phyloP scores from a whole-genome alignment of 2,797 vertebrate species.

The Rhyacichthys aspro region DNA sequence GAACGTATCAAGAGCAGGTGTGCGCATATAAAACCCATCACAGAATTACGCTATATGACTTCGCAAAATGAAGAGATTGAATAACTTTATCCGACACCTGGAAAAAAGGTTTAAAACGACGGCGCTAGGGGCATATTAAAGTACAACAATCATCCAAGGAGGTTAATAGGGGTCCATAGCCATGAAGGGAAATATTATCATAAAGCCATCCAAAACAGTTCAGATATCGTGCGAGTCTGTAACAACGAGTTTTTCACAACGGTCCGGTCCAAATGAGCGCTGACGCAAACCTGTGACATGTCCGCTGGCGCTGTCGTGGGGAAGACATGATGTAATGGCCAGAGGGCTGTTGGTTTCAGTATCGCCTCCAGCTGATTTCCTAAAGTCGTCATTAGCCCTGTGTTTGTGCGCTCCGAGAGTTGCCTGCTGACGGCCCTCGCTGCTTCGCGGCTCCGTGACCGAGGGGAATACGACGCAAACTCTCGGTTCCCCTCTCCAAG shows the following conservation, averaged over 20 bases:
- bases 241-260: conserved; percentile 42
- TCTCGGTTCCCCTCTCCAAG: conserved; percentile 30
- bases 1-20: conserved; percentile 69
- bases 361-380: conserved; percentile 58
- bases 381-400: conserved; percentile 48
- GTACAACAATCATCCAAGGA: conserved; percentile 52
- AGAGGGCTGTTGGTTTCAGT: conserved; percentile 53
- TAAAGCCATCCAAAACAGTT: conserved; percentile 43
- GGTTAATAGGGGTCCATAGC: conserved; percentile 59
- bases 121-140: conserved; percentile 59
- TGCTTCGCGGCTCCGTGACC: conserved; percentile 39
- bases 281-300: conserved; percentile 47
- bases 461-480: conserved; percentile 50
- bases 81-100: conserved; percentile 63
- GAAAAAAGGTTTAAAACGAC: conserved; percentile 51
- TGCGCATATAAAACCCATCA: conserved; percentile 54
- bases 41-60: conserved; percentile 35
- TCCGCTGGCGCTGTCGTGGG: conserved; percentile 1
- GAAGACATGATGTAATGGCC: conserved; percentile 43
- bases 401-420: conserved; percentile 46
- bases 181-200: conserved; percentile 65
- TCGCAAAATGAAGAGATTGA: conserved; percentile 53
- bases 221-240: conserved; percentile 36
- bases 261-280: conserved; percentile 29
- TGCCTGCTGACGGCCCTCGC: conserved; percentile 27